Evolutionary conservation across 64 coral and sea anemone species (phyloP).

Genomic region (Astreopora myriophthalma): DNA sequence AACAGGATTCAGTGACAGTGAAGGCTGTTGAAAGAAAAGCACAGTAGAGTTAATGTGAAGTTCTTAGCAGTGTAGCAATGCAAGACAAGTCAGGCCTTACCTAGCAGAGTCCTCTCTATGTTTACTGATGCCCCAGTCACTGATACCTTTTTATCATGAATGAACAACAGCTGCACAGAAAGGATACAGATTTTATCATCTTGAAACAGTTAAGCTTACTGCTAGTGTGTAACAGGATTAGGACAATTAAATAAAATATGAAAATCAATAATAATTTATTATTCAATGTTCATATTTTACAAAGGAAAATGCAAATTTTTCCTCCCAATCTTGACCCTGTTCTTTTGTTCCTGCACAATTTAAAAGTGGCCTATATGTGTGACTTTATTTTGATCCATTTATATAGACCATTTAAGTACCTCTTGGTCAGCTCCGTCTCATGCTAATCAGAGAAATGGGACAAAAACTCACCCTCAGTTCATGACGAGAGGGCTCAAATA

Average conservation of each 20-base stretch:
- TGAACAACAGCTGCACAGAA: constrained; percentile 69
- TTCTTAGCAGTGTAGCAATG: not conserved
- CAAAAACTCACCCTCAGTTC: constrained; percentile 67
- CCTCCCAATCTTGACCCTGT: no score
- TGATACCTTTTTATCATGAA: constrained; percentile 87
- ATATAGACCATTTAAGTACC: no score
- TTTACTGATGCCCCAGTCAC: constrained; percentile 88
- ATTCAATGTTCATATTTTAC: no score
- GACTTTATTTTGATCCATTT: no score
- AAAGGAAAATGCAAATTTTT: no score
- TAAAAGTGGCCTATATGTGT: no score
- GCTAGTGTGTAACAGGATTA: no score
- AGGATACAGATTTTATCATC: not conserved
- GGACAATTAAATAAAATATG: no score
- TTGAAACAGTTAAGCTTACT: no score
- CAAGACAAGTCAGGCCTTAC: constrained; percentile 11
- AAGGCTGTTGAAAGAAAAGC: constrained; percentile 52
- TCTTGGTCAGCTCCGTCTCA: no score
- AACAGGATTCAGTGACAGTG: constrained; percentile 75
- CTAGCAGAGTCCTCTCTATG: constrained; percentile 80
- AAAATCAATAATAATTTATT: no score
- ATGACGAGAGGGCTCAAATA: constrained; percentile 64
- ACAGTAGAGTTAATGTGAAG: not conserved
- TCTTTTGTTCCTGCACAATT: no score
- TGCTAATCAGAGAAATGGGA: not conserved